These are phyloP conservation scores for Chrosomus eos DNA, from an alignment of 2,797 vertebrate species.

Conservation along the genomic window DNA sequence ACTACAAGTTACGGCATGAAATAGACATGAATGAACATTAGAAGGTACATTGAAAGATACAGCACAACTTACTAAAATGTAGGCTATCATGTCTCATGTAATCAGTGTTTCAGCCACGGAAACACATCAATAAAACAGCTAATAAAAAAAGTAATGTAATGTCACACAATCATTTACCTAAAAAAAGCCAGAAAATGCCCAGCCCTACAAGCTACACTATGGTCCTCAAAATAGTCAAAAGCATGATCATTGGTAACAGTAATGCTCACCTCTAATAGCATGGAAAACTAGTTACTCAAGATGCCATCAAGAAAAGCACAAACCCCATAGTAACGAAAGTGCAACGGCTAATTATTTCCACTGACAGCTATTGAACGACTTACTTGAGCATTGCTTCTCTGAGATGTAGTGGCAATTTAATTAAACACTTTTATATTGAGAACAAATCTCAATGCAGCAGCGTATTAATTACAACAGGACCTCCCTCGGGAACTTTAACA, in stretches of 20 bases:
- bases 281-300: not conserved
- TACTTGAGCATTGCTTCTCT: not conserved
- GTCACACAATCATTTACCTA: not conserved
- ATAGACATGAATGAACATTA: not conserved
- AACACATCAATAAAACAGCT: not conserved
- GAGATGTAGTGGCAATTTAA: constrained; percentile 16
- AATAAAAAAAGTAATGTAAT: not conserved
- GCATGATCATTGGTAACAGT: not conserved
- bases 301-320: not conserved
- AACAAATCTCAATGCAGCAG: constrained; percentile 27
- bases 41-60: not conserved
- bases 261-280: not conserved
- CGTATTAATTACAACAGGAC: constrained; percentile 23
- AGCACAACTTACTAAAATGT: not conserved
- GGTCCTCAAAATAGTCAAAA: not conserved
- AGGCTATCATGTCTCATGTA: not conserved
- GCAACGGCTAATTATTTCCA: not conserved
- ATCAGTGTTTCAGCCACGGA: not conserved
- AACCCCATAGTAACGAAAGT: not conserved
- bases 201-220: not conserved
- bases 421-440: constrained; percentile 29
- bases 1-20: not conserved
- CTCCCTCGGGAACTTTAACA: not conserved
- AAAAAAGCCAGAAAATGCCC: not conserved
- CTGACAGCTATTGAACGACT: not conserved